phyloP scores from a whole-genome alignment of 2,888 invertebrate genomes.

The Amphipyra tragopoginis region DNA sequence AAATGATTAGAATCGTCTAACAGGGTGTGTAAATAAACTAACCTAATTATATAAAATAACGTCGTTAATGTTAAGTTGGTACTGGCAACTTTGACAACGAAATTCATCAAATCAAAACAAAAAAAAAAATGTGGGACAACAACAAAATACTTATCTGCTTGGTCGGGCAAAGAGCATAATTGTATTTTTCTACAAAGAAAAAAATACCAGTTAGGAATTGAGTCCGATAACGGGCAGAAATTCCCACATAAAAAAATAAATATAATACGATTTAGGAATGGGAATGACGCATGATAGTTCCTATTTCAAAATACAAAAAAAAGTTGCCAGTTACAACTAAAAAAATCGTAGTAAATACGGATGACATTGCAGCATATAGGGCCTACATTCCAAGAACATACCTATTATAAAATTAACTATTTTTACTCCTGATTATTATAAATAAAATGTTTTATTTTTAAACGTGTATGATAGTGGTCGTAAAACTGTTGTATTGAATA shows the following conservation, averaged over 20 bases:
- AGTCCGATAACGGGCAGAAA: neutral
- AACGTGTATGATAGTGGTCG: slow-evolving; percentile 77
- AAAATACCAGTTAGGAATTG: neutral
- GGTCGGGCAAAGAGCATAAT: neutral
- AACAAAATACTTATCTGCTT: neutral
- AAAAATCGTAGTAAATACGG: slow-evolving; percentile 59
- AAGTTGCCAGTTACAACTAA: slow-evolving; percentile 51
- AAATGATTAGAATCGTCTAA: slow-evolving; percentile 59
- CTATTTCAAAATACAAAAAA: neutral
- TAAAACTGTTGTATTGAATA: slow-evolving; percentile 85
- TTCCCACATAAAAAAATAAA: no score
- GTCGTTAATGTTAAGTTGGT: slow-evolving; percentile 37
- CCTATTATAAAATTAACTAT: slow-evolving; percentile 72
- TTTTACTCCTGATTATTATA: slow-evolving; percentile 68
- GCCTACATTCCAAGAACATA: slow-evolving; percentile 82
- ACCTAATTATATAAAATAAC: slow-evolving; percentile 42
- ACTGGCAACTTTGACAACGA: slow-evolving; percentile 41
- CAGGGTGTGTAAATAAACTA: slow-evolving; percentile 70
- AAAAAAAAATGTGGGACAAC: neutral
- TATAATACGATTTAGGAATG: no score
- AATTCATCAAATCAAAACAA: neutral
- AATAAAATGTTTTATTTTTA: slow-evolving; percentile 67
- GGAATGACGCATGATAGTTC: no score
- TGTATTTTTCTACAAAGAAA: slow-evolving; percentile 10
- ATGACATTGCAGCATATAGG: slow-evolving; percentile 83